These are phyloP conservation scores for Neodon shergylaensis DNA, from an alignment of 2,113 vertebrate genomes.

Conservation along the genomic window DNA sequence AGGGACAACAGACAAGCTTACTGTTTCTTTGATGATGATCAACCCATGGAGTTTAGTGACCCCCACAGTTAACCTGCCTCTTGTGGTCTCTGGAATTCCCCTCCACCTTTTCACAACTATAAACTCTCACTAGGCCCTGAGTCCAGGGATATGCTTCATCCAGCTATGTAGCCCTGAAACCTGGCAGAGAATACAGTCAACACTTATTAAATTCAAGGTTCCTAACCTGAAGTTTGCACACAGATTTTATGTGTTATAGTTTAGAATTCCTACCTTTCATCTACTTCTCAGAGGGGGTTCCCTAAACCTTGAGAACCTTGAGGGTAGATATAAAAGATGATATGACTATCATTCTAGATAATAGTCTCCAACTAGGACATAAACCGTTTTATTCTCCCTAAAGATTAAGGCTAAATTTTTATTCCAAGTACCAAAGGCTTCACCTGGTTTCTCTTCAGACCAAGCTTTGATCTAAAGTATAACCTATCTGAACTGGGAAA, in stretches of 20 bases:
- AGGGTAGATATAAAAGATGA: not conserved
- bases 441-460: conserved; percentile 39
- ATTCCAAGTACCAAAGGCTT: conserved; percentile 46
- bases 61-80: not conserved
- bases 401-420: conserved; percentile 67
- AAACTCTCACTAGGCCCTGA: not conserved
- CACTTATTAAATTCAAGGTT: not conserved
- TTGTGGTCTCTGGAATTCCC: not conserved
- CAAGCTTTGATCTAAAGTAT: conserved; percentile 60
- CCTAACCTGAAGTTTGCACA: conserved; percentile 5
- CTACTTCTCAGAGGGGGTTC: not conserved
- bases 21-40: not conserved
- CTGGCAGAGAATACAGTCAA: not conserved
- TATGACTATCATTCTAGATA: not conserved
- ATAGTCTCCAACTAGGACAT: conserved; percentile 5
- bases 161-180: not conserved
- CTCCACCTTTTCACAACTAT: not conserved
- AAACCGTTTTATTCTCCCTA: not conserved
- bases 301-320: conserved; percentile 39
- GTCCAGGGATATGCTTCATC: not conserved
- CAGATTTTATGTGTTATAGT: not conserved
- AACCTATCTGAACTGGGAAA: conserved; percentile 34
- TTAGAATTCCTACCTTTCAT: not conserved
- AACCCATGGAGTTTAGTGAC: not conserved
- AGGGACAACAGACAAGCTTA: not conserved